These are phyloP conservation scores for Odontamblyopus rebecca DNA, from an alignment of 2,797 vertebrate species.

Conservation along the genomic window DNA sequence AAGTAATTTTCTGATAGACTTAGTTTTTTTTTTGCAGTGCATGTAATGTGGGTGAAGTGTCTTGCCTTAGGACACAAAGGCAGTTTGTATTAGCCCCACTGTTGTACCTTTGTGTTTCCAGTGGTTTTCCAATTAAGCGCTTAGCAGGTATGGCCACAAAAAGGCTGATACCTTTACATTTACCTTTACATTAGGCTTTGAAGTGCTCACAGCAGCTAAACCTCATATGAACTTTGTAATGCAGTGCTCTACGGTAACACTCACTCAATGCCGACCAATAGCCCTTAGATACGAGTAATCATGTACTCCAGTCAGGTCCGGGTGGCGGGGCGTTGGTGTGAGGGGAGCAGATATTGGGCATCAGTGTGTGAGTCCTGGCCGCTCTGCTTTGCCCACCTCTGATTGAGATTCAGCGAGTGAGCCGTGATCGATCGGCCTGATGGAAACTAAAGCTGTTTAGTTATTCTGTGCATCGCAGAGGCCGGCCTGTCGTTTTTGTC, in stretches of 20 bases:
- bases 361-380: constrained; percentile 47
- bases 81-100: too few species aligned
- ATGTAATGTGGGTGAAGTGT: too few species aligned
- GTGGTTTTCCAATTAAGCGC: too few species aligned
- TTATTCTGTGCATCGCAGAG: constrained; percentile 78
- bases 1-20: too few species aligned
- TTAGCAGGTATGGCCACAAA: background rate
- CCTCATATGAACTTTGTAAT: constrained; percentile 17
- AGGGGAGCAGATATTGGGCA: constrained; percentile 32
- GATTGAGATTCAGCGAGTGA: constrained; percentile 73
- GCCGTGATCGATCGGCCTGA: constrained; percentile 76
- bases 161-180: background rate
- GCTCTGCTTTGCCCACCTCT: constrained; percentile 67
- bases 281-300: constrained; percentile 46
- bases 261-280: background rate
- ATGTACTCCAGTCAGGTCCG: constrained; percentile 59
- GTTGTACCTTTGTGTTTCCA: too few species aligned
- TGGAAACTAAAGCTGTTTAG: constrained; percentile 74
- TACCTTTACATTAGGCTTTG: background rate
- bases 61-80: too few species aligned
- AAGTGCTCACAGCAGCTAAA: background rate
- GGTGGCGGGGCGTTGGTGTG: constrained; percentile 39
- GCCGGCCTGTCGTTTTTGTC: constrained; percentile 61
- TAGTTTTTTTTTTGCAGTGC: too few species aligned
- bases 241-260: constrained; percentile 24